Evolutionary conservation across 2,888 invertebrate species (phyloP), one percentile per base, ranked within the genome.

Genomic region (Eristalis intricaria): DNA sequence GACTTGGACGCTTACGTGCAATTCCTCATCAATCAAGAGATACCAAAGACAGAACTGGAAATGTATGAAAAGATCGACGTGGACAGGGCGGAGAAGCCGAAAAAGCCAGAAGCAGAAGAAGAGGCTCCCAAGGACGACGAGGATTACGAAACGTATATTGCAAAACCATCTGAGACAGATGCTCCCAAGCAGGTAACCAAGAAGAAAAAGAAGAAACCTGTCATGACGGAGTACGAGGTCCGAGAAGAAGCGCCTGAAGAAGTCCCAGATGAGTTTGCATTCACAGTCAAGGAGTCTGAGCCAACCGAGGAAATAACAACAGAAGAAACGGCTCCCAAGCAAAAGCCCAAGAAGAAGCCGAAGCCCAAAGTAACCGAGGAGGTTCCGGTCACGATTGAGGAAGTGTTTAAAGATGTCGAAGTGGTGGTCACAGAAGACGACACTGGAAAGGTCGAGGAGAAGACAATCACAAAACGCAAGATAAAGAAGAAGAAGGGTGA

Each of bases 401-500:
- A 74, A 56, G 40, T 38, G 22, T 35, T 22, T 11, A 60, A 65
- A 23, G 66, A 82, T 3, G 82, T 89, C 60, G 65, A 74, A 29
- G 38, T 50, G 13, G 22, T 63, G 40, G 38, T 56, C 68, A 32
- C 50, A 11, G 70, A 81, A 61, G 76, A 69, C 2, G 89, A 90
- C 22, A 91, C 91, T 73, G 93, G 92, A 2, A 92, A 91, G 74
- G 89, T 91, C 1, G 91, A 91, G 23, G 91, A 91, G 79, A 92
- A 92, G 58, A 92, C 91, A 5, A 92, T 91, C 0, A 94, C 93
- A 7, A 94, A 93, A 84, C 93, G 93, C 1, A 91, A 93, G 4
- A 92, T 94, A 2, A 94, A 93, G 89, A 93, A 93, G 77, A 91
- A 91, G 75, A 92, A 92, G 60, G 94, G 93, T 0, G 90, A 90